These are phyloP conservation scores for Strigamia crassipes DNA, from an alignment of 2,888 invertebrate genomes.

Conservation along the genomic window DNA sequence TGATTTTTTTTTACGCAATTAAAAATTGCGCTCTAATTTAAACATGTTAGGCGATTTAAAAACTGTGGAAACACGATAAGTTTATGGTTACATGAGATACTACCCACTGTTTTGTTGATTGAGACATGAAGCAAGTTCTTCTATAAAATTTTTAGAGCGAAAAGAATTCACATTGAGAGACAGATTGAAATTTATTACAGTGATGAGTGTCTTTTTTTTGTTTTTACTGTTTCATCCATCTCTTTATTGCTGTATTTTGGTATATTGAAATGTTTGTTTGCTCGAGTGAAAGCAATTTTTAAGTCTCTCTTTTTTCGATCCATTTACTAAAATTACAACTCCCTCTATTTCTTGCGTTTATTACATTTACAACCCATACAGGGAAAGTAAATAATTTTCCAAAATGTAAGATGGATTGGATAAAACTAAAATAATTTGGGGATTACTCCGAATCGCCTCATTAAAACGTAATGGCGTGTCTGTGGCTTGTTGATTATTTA, in stretches of 20 bases:
- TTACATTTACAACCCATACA: neutral
- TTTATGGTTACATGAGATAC: too few species aligned
- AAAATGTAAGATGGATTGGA: neutral
- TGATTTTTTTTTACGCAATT: neutral
- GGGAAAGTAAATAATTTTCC: too few species aligned
- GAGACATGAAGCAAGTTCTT: neutral
- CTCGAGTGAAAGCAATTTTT: neutral
- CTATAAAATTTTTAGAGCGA: slow-evolving; percentile 16
- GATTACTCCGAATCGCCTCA: neutral
- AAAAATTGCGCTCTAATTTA: neutral
- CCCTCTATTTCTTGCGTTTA: neutral
- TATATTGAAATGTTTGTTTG: neutral
- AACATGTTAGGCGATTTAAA: too few species aligned
- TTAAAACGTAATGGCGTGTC: neutral
- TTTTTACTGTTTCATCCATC: neutral
- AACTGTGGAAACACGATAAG: too few species aligned
- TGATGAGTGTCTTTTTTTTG: neutral
- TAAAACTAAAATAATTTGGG: neutral
- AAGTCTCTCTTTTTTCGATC: neutral
- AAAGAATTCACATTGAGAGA: slow-evolving; percentile 7
- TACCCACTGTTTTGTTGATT: neutral
- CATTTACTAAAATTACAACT: slow-evolving; percentile 3
- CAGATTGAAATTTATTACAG: neutral
- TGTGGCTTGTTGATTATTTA: neutral
- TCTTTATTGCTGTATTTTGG: neutral